Percentiles rank a stretch among this genome's conserved stretches.
Evolutionary conservation across 2,888 invertebrate genomes (phyloP).

Genomic region (Matsumyia berberina): DNA sequence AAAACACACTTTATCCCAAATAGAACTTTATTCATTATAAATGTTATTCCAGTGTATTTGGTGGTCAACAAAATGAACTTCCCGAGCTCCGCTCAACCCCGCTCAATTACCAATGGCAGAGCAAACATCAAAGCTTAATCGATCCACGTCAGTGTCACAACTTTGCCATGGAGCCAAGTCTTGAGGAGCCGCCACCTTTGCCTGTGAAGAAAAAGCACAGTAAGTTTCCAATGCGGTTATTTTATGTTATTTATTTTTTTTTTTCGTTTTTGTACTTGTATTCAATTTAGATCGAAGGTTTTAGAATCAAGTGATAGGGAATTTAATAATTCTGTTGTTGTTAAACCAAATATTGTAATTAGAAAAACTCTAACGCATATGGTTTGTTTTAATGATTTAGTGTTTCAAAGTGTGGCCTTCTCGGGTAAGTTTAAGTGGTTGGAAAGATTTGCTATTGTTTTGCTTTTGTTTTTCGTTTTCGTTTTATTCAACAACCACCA

Average conservation of each 20-base stretch:
- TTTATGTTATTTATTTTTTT: conserved; percentile 79
- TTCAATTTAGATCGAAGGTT: conserved; percentile 73
- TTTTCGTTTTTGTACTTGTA: conserved; percentile 71
- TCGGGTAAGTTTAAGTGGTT: conserved; percentile 90
- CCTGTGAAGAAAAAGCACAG: conserved; percentile 97
- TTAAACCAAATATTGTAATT: conserved; percentile 82
- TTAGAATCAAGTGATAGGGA: conserved; percentile 70
- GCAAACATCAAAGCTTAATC: conserved; percentile 84
- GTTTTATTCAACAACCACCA: conserved; percentile 38
- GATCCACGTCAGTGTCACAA: conserved; percentile 79
- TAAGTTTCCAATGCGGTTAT: conserved; percentile 87
- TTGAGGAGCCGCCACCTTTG: conserved; percentile 93
- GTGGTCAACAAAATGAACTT: conserved; percentile 82
- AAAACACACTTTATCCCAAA: neutral
- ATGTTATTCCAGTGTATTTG: conserved; percentile 74
- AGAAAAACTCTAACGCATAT: conserved; percentile 83
- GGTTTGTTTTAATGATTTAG: conserved; percentile 86
- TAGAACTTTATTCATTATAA: neutral
- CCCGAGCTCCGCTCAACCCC: conserved; percentile 82
- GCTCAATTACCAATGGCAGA: conserved; percentile 81
- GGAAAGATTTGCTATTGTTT: conserved; percentile 47
- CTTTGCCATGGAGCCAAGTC: conserved; percentile 81
- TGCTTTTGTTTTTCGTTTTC: conserved; percentile 38
- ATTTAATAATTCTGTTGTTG: conserved; percentile 72
- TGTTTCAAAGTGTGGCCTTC: conserved; percentile 98